Percentiles rank a stretch among this genome's conserved stretches.
Evolutionary conservation across 2,113 vertebrate genomes (phyloP).

Genomic region (Regulus satrapa): DNA sequence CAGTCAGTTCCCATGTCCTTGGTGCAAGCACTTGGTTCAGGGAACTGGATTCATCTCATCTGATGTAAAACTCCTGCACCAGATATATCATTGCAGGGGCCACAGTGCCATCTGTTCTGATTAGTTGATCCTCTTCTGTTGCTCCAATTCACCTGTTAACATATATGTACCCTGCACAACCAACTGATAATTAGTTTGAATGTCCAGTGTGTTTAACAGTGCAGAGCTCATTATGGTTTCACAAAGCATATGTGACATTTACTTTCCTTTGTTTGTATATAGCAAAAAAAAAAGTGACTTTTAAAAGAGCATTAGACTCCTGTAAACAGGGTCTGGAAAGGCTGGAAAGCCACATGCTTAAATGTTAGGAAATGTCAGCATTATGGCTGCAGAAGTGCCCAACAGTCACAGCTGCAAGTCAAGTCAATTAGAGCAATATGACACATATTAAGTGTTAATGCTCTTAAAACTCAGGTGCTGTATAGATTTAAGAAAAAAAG

Average conservation of each 20-base stretch:
- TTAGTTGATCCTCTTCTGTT: not conserved
- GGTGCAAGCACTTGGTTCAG: not conserved
- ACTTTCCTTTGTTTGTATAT: slow-evolving; percentile 7
- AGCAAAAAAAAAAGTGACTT: not conserved
- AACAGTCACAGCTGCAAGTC: not conserved
- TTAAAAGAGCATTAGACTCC: not conserved
- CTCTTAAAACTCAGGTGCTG: not conserved
- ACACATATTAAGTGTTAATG: not conserved
- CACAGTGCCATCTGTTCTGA: not conserved
- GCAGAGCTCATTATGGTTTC: not conserved
- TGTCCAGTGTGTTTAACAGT: not conserved
- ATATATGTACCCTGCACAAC: not conserved
- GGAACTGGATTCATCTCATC: not conserved
- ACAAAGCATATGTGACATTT: slow-evolving; percentile 30
- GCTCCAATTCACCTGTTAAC: not conserved
- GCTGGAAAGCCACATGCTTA: not conserved
- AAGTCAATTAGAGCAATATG: not conserved
- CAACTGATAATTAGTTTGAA: not conserved
- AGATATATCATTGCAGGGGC: not conserved
- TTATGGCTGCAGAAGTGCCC: not conserved
- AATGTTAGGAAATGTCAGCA: not conserved
- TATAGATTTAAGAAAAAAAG: not conserved
- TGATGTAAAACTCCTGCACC: not conserved
- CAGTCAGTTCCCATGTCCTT: not conserved
- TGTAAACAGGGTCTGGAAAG: not conserved